Base-by-base conservation (phyloP, 2,888 invertebrate species). In the Athrips mouffetella region DNA sequence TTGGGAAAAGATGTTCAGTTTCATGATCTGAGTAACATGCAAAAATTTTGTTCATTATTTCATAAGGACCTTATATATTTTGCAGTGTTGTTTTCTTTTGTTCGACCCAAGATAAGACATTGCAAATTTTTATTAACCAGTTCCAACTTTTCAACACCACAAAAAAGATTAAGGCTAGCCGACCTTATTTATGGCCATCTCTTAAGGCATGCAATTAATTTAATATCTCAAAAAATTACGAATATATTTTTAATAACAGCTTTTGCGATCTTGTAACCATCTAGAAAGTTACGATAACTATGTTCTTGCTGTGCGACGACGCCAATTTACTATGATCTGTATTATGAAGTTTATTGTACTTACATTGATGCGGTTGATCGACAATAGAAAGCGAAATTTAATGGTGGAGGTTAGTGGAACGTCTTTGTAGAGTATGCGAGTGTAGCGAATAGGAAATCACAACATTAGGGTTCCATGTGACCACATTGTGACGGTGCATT, bases 301-400 rank as follows among this genome's bases (percentile, higher is more conserved):
- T n/a, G n/a, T n/a, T n/a, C n/a, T n/a, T n/a, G n/a, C n/a, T n/a
- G n/a, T n/a, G n/a, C n/a, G n/a, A n/a, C n/a, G n/a, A n/a, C n/a
- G n/a, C 3, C 27, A 37, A 21, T n/a, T 20, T 21, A 11, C 6
- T 37, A 4, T 11, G 35, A 35, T 37, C 13, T 27, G 16, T 33
- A 11, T 37, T 41, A 37, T 21, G 23, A 16, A 29, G 47, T 42
- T 37, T 11, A 21, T 11, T 10, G 11, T 37, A n/a, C n/a, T n/a
- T 10, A 20, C 11, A 18, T 33, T 33, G 7, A 13, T 21, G n/a
- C 11, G 20, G n/a, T 37, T 21, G 37, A 37, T 21, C 18, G 37
- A 65, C 63, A 64, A 70, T 70, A 68, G 78, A 80, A 81, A 82
- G 76, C 62, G 73, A 76, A 77, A 70, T 63, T 52, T 49, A 45